Evolutionary conservation across 2,888 invertebrate species (phyloP).

Genomic region (Lochmaea capreae): DNA sequence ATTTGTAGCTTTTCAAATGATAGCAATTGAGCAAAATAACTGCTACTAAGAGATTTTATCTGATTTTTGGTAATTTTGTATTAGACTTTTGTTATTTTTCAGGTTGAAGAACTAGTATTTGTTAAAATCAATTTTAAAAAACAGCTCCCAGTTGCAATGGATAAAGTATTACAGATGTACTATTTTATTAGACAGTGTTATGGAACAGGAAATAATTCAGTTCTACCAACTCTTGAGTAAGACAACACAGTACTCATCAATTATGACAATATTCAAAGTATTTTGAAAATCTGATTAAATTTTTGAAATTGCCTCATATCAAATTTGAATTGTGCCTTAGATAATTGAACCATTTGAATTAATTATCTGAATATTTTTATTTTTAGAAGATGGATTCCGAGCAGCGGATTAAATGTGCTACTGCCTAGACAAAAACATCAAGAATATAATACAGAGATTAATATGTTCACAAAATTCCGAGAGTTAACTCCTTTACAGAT

Average conservation of each 20-base stretch:
- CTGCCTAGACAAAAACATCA: slow-evolving; percentile 51
- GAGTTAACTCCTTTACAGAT: slow-evolving; percentile 75
- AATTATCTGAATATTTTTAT: not conserved
- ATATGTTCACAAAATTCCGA: slow-evolving; percentile 79
- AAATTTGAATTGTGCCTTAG: not conserved
- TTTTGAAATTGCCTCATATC: not conserved
- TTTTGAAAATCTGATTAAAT: not conserved
- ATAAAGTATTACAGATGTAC: slow-evolving; percentile 74
- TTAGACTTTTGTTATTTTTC: slow-evolving; percentile 47
- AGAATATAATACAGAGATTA: slow-evolving; percentile 68
- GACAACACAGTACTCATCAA: slow-evolving; percentile 56
- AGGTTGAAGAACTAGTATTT: slow-evolving; percentile 72
- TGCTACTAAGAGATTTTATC: too few species aligned
- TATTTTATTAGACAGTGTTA: slow-evolving; percentile 77
- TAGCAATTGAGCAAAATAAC: too few species aligned
- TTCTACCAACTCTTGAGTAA: slow-evolving; percentile 83
- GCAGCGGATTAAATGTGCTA: slow-evolving; percentile 69
- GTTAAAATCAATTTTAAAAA: slow-evolving; percentile 75
- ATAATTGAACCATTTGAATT: not conserved
- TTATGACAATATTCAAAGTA: not conserved
- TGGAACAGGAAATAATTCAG: slow-evolving; percentile 69
- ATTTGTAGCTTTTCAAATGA: not conserved
- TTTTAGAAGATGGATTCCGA: slow-evolving; percentile 77
- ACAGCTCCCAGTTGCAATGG: slow-evolving; percentile 64
- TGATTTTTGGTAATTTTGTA: too few species aligned